Base-by-base conservation (phyloP, 35 echinoderm and acorn worm genomes). In the Eucidaris tribuloides region DNA sequence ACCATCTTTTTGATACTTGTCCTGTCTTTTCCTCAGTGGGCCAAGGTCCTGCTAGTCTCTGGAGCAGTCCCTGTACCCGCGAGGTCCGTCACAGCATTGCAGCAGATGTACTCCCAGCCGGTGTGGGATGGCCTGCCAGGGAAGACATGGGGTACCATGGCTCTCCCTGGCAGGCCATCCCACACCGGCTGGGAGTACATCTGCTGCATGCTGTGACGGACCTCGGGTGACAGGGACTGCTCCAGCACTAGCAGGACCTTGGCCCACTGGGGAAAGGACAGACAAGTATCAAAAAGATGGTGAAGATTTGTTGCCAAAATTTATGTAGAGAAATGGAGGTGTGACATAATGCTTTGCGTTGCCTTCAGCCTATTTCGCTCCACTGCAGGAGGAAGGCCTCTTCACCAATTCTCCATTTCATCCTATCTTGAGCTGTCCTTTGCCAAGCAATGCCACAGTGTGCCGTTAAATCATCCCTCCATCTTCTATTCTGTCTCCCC, bases 221-320 rank as follows among this genome's bases (percentile, higher is more conserved):
- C 37, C 17, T 57, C 60, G 13, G 83, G 81, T 38, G 86, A 87
- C 23, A 93, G 57, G 24, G 86, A 82, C 54, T 98, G 95, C 82
- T 98, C 95, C 20, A 98, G 42, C 14, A 98, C 87, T 37, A 98
- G 72, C 1, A 98, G 76, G 33, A 98, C 92, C 65, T 98, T 82
- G 32, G 82, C 82, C 91, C 87, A 93, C 95, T 98, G 83, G 9
- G 82, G 25, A 2, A 52, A 82, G 64, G 55, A 63, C 57, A 85
- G 40, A 77, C 30, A 78, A 36, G 63, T 41, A 78, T 24, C 1
- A 37, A 7, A 45, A 7, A 11, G 6, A 48, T 33, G 38, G 7
- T 33, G 79, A 61, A 17, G 37, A 48, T 45, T 18, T 79, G 34
- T 22, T 45, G 19, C 20, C 4, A 4, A 18, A n/a, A n/a, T n/a